Percentiles rank a stretch among this genome's conserved stretches.
These are phyloP conservation scores for Tragelaphus buxtoni DNA, from an alignment of 2,113 vertebrate species.

Conservation along the genomic window DNA sequence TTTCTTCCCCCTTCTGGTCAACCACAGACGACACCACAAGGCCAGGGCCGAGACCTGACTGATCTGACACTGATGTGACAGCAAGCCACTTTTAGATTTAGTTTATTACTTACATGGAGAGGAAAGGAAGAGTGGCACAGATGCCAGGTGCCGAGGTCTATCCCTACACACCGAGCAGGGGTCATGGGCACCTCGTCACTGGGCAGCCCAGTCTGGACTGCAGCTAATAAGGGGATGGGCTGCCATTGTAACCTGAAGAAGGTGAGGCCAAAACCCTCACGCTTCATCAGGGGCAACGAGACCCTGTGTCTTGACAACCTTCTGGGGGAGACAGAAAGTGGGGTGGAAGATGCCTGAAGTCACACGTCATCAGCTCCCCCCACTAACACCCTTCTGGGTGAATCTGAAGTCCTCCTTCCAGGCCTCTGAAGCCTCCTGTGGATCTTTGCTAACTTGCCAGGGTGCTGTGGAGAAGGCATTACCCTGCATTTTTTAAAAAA, in stretches of 20 bases:
- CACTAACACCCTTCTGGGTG: neutral
- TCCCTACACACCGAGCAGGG: neutral
- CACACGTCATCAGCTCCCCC: no score
- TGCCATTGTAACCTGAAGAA: neutral
- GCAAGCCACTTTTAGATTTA: neutral
- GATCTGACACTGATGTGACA: neutral
- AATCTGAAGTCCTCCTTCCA: neutral
- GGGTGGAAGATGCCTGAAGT: neutral
- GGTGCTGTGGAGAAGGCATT: rapidly evolving
- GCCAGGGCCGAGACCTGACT: neutral
- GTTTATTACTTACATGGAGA: neutral
- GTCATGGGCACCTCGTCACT: neutral
- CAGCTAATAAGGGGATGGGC: neutral
- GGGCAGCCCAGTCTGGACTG: neutral
- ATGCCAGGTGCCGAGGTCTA: neutral
- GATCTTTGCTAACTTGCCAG: neutral
- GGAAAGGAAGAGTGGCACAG: neutral
- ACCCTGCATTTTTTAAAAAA: neutral
- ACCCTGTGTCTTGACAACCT: neutral
- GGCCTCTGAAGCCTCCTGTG: neutral
- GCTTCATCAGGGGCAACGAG: neutral
- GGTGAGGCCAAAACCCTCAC: neutral
- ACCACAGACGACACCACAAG: neutral
- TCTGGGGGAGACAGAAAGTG: neutral
- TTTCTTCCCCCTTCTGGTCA: rapidly evolving